These are phyloP conservation scores for Peromyscus eremicus DNA, from an alignment of 2,797 vertebrate genomes.

Conservation along the genomic window DNA sequence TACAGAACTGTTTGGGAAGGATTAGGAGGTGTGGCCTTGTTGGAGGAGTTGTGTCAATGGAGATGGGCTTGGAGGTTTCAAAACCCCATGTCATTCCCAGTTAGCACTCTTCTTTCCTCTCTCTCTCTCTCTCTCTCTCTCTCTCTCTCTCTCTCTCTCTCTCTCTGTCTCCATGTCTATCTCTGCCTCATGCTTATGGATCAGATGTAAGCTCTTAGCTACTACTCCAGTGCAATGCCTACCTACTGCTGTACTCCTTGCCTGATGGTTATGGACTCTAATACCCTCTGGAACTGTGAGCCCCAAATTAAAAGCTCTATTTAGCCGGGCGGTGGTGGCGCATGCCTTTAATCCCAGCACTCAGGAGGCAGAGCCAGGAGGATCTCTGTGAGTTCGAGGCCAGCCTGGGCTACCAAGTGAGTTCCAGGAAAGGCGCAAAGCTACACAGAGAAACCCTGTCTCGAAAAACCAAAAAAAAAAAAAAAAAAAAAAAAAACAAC, in stretches of 20 bases:
- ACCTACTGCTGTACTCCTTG: background rate
- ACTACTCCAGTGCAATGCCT: background rate
- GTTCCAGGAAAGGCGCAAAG: too few relatives aligned
- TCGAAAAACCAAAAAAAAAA: too few relatives aligned
- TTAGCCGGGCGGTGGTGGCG: too few relatives aligned
- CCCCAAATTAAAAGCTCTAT: background rate
- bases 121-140: background rate
- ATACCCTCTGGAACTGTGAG: background rate
- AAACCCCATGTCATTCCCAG: background rate
- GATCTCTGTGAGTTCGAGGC: too few relatives aligned
- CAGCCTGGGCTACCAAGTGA: too few relatives aligned
- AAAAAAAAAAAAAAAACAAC: too few relatives aligned
- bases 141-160: background rate
- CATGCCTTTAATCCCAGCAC: too few relatives aligned
- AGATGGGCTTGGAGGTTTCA: background rate
- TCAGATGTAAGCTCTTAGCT: background rate
- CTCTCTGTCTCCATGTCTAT: background rate
- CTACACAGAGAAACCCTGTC: too few relatives aligned
- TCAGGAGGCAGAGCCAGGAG: too few relatives aligned
- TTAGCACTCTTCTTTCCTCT: background rate
- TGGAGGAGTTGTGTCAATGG: background rate
- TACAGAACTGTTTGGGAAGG: background rate
- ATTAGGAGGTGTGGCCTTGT: background rate
- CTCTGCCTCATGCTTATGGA: background rate
- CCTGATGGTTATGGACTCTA: background rate